phyloP scores from a whole-genome alignment of 2,888 invertebrate species.

The Drosophila birchii region DNA sequence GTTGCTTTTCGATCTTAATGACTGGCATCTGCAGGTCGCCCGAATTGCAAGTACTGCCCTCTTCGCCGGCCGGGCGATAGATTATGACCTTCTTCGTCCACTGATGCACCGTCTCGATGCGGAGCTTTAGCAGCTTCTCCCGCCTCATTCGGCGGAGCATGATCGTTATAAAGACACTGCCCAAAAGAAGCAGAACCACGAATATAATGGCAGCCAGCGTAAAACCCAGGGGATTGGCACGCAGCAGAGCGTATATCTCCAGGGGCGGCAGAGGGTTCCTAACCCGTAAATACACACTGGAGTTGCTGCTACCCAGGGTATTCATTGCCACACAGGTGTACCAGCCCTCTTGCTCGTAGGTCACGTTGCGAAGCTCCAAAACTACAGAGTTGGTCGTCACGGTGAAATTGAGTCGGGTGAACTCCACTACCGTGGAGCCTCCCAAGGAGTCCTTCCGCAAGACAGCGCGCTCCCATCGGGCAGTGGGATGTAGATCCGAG shows the following conservation, averaged over 20 bases:
- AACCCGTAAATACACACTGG: constrained; percentile 94
- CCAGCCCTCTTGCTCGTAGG: constrained; percentile 96
- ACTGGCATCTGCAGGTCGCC: constrained; percentile 89
- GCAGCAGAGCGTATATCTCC: constrained; percentile 67
- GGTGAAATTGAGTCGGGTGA: constrained; percentile 47
- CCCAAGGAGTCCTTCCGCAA: constrained; percentile 58
- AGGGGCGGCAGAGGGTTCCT: constrained; percentile 84
- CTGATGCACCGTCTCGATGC: constrained; percentile 93
- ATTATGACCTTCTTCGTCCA: constrained; percentile 96
- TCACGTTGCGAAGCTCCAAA: constrained; percentile 93
- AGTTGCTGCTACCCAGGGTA: constrained; percentile 91
- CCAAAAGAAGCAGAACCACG: constrained; percentile 86
- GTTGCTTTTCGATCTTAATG: constrained; percentile 95
- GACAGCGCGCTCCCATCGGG: constrained; percentile 90
- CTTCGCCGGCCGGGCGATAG: constrained; percentile 88
- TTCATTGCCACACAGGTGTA: constrained; percentile 98
- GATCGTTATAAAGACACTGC: constrained; percentile 86
- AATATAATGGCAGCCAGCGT: constrained; percentile 87
- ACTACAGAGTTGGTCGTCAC: constrained; percentile 85
- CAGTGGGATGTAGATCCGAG: constrained; percentile 92
- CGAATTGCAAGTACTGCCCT: constrained; percentile 79
- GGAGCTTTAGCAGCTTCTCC: constrained; percentile 92
- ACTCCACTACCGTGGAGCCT: constrained; percentile 31
- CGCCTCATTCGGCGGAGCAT: constrained; percentile 89
- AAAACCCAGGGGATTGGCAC: constrained; percentile 86